Conservation (phyloP, 2,797 vertebrate genomes). For the Melanotaenia nigrans region DNA sequence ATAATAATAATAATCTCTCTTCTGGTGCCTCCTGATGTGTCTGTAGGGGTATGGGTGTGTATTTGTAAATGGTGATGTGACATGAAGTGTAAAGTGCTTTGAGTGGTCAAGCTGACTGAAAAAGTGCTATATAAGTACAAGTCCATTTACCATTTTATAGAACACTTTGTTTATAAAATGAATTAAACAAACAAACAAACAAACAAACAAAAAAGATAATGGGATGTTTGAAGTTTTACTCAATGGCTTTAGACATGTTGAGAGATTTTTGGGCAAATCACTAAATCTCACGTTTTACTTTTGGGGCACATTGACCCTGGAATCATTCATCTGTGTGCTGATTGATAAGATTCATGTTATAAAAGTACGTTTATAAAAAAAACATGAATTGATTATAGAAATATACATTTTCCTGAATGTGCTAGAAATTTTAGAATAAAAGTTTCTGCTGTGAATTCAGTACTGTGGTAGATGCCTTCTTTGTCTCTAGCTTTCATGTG, state of each 20-base stretch:
- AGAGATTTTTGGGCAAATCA: not conserved
- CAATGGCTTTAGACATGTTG: slow-evolving; percentile 1
- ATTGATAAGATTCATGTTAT: not conserved
- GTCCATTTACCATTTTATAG: not conserved
- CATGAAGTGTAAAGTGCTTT: too few species aligned
- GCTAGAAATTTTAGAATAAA: too few species aligned
- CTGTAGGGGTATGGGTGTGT: too few species aligned
- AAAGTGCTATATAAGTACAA: too few species aligned
- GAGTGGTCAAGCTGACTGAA: too few species aligned
- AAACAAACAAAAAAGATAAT: too few species aligned
- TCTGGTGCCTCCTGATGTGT: too few species aligned
- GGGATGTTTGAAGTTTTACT: not conserved
- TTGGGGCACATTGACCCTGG: not conserved
- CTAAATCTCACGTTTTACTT: not conserved
- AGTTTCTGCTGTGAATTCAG: slow-evolving; percentile 7
- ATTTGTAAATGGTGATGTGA: too few species aligned
- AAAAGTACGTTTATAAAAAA: not conserved
- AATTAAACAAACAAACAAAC: too few species aligned
- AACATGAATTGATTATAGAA: not conserved
- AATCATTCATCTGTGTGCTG: not conserved
- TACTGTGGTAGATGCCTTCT: not conserved
- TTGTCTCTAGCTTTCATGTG: slow-evolving; percentile 26
- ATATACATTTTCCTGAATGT: not conserved
- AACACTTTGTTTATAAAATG: not conserved
- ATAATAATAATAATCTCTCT: not conserved